Evolutionary conservation across 2,797 vertebrate genomes (phyloP), one percentile per base, ranked within the genome.

Genomic region (Lutjanus argentimaculatus): DNA sequence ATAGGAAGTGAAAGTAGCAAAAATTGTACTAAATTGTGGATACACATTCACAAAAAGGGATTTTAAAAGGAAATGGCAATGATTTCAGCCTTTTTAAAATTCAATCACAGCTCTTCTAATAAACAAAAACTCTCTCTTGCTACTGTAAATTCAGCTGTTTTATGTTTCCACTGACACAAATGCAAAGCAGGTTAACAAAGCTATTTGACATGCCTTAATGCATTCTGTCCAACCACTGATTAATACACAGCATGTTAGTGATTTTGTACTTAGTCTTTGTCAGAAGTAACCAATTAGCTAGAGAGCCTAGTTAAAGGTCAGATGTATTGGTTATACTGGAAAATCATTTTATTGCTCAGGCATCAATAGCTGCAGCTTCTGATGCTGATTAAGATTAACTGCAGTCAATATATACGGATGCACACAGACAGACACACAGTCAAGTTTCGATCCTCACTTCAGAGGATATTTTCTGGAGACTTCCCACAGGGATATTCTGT

Each of bases 301-400:
- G 17, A 71, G 70, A 74, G 63, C 22, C 6, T 58, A 15, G 45
- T 55, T 19, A 88, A 85, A 87, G 84, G 84, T 83, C 80, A 83
- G 1, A 71, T 69, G 58, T 59, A 46, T 59, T 45, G 22, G 49
- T 72, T 79, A 3, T n/a, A 64, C 46, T 45, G 63, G 30, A 57
- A 75, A 84, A 80, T 64, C 16, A 63, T 45, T 85, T 72, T 56
- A 46, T 57, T 17, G 22, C 59, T 78, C 21, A 8, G 36, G 55
- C 61, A 46, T 81, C 71, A 63, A 77, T 82, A 55, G 75, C 59
- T 46, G 58, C n/a, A 71, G 19, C 51, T 62, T 57, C 36, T 67
- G 67, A 52, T 48, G 19, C 59, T 81, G 79, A 78, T 82, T 57
- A 66, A 72, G 86, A 91, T 10, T 30, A 71, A 88, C 61, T 76